phyloP scores from a whole-genome alignment of 2,797 vertebrate genomes.

The Lacerta bilineata region DNA sequence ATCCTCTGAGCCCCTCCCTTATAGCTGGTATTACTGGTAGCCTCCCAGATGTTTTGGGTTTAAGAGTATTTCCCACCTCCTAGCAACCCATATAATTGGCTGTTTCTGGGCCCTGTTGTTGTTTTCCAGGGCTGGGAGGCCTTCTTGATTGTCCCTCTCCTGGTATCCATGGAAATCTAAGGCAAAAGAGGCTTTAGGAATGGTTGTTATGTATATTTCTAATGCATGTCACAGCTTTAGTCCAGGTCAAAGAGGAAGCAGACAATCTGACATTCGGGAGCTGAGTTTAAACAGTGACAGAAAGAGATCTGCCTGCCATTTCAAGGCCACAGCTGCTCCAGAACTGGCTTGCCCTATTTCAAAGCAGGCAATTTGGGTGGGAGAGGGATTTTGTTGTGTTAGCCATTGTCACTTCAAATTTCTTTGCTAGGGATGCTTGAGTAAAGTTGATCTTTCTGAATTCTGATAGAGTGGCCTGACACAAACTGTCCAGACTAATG shows the following conservation, averaged over 20 bases:
- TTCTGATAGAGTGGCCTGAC: background rate
- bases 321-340: background rate
- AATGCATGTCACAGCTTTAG: background rate
- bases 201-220: background rate
- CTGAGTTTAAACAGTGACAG: background rate
- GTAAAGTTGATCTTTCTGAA: background rate
- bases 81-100: background rate
- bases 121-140: background rate
- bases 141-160: background rate
- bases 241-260: background rate
- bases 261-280: background rate
- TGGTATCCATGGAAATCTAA: background rate
- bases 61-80: background rate
- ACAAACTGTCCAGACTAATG: background rate
- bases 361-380: background rate
- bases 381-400: background rate
- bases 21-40: background rate
- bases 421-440: background rate
- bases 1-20: background rate
- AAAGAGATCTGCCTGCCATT: background rate
- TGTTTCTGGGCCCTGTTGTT: background rate
- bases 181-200: too few relatives aligned
- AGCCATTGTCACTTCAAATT: background rate
- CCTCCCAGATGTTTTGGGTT: background rate
- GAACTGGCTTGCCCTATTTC: background rate